phyloP scores from a whole-genome alignment of 2,113 vertebrate species.

The Charadrius vociferus region DNA sequence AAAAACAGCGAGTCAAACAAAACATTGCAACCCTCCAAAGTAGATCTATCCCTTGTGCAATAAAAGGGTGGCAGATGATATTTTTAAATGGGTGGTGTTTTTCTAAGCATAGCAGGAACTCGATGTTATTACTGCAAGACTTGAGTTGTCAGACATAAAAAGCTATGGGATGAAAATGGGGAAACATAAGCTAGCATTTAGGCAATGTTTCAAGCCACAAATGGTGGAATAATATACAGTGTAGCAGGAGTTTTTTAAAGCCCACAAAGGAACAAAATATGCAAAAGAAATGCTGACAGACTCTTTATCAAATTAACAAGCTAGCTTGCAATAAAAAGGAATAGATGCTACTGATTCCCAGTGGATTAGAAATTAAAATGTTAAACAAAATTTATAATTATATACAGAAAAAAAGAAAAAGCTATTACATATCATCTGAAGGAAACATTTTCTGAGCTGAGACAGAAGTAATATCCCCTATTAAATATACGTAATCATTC shows the following conservation, averaged over 20 bases:
- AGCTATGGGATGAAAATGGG: neutral
- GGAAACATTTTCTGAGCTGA: neutral
- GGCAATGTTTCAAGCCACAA: conserved; percentile 52
- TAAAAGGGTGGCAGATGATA: neutral
- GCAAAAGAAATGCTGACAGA: neutral
- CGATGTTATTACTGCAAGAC: neutral
- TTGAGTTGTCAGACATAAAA: conserved; percentile 44
- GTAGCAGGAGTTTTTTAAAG: neutral
- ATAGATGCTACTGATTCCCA: neutral
- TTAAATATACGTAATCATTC: neutral
- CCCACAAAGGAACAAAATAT: neutral
- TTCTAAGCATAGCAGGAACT: conserved; percentile 32
- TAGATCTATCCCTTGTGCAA: neutral
- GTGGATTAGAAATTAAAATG: neutral
- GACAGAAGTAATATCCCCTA: neutral
- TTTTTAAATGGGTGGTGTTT: conserved; percentile 16
- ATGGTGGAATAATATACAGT: neutral
- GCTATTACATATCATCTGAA: neutral
- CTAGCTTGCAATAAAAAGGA: neutral
- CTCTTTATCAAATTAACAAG: conserved; percentile 11
- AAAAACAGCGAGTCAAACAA: neutral
- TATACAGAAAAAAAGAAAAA: neutral
- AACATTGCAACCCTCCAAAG: neutral
- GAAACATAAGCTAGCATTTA: conserved; percentile 31
- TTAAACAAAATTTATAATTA: neutral